Conservation (phyloP, 2,797 vertebrate species). For the Pseudopleuronectes americanus region DNA sequence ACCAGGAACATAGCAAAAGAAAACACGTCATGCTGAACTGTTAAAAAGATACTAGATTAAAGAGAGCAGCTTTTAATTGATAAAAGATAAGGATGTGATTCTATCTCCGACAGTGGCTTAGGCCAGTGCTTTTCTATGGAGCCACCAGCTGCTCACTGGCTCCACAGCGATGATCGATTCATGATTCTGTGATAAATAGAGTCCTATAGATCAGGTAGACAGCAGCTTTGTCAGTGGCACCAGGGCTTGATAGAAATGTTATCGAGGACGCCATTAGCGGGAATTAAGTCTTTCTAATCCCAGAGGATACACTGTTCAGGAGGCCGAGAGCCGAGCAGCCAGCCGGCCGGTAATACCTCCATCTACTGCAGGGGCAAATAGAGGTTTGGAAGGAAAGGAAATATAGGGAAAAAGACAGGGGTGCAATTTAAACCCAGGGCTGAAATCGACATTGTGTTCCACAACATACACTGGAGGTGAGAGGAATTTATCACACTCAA, state of each 20-base stretch:
- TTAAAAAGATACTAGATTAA: neutral
- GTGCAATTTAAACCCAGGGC: conserved; percentile 40
- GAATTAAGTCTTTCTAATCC: conserved; percentile 58
- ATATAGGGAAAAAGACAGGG: conserved; percentile 18
- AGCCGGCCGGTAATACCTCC: conserved; percentile 20
- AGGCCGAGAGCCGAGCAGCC: conserved; percentile 30
- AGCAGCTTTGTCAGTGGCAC: conserved; percentile 52
- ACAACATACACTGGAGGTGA: conserved; percentile 16
- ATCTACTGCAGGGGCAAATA: conserved; percentile 23
- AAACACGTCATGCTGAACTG: conserved; percentile 13
- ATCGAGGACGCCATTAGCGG: conserved; percentile 50
- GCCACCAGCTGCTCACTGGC: conserved; percentile 23
- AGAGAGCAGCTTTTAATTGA: conserved; percentile 4
- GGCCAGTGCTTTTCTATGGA: conserved; percentile 21
- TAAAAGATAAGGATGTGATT: neutral
- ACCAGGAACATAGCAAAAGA: conserved; percentile 19
- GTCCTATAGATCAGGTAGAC: conserved; percentile 59
- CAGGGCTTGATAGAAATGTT: conserved; percentile 64
- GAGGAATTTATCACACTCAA: conserved; percentile 48
- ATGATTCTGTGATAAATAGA: conserved; percentile 62
- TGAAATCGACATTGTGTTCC: conserved; percentile 22
- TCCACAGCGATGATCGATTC: conserved; percentile 51
- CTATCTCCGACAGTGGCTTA: conserved; percentile 10
- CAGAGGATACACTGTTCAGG: conserved; percentile 32
- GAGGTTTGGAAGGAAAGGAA: conserved; percentile 24